A percentile compares a stretch with the other conserved stretches of the same genome.
phyloP scores from a whole-genome alignment of 2,797 vertebrate genomes.

The Leuciscus waleckii region DNA sequence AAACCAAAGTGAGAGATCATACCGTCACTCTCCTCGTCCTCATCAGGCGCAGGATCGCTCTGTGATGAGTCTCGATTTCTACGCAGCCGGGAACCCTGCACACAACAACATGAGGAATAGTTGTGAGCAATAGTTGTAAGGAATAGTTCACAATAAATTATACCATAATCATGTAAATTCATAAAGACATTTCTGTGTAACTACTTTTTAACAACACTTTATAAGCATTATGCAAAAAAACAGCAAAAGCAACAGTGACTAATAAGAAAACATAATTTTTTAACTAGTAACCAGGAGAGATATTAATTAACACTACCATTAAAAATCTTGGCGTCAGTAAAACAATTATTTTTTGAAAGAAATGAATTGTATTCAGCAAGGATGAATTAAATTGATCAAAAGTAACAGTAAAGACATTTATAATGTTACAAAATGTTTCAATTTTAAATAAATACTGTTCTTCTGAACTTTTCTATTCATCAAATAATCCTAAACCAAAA shows the following conservation, averaged over 20 bases:
- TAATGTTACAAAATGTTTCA: neutral
- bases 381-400: neutral
- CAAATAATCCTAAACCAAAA: neutral
- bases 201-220: neutral
- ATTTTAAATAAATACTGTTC: neutral
- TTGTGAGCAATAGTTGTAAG: neutral
- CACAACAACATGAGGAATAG: neutral
- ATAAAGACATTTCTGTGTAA: neutral
- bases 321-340: neutral
- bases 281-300: neutral
- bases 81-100: constrained; percentile 87
- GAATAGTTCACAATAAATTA: neutral
- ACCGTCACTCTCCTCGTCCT: constrained; percentile 99
- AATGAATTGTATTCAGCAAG: neutral
- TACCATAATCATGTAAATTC: neutral
- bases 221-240: neutral
- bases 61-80: constrained; percentile 91
- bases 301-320: too few relatives aligned
- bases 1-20: constrained; percentile 52
- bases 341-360: neutral
- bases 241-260: neutral
- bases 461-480: neutral
- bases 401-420: neutral
- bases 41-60: constrained; percentile 92
- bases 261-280: neutral